Evolutionary conservation across 1,140 invertebrate genomes (phyloP), one percentile per base, ranked within the genome.

Genomic region (Marisa cornuarietis): DNA sequence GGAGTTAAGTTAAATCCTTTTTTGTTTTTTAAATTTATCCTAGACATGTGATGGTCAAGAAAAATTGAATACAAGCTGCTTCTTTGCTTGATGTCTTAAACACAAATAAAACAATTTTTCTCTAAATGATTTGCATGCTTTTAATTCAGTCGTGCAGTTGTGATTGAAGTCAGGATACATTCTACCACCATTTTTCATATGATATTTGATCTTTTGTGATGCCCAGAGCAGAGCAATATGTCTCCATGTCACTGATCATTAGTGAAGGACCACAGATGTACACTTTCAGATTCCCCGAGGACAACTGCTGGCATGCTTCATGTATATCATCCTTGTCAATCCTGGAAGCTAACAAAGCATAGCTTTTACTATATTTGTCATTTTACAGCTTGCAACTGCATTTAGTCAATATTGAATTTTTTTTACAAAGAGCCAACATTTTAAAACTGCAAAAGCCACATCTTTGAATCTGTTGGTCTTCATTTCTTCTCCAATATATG

Each of bases 171-270:
- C 8, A 31, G 11, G 24, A 8, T 74, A 18, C 24, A 42, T 9
- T 74, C 71, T 83, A 90, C 86, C 86, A 89, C 90, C 90, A 91
- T 69, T 88, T 87, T 77, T 91, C 90, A 82, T 85, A 90, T 63
- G 80, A 79, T 42, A 90, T 85, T 52, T 82, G 69, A 13, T 87
- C 65, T 81, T 85, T 81, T 11, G 65, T 20, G 31, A 91, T 76
- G 20, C 81, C 85, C 13, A 81, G 63, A 58, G 82, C 71, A 63
- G 78, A 31, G 51, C 90, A 80, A 49, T 83, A 74, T 16, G 76
- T 77, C 71, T 87, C 84, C 51, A 90, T 81, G 74, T 82, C 81
- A 31, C 85, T 82, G 54, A 90, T 89, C 87, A 91, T 90, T 13
- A 81, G 81, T 42, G 82, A 81, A 58, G 90, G 90, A 24, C 90